A percentile compares a stretch with the other conserved stretches of the same genome.
Evolutionary conservation across 2,888 invertebrate genomes (phyloP).

Genomic region (Epinotia brunnichana): DNA sequence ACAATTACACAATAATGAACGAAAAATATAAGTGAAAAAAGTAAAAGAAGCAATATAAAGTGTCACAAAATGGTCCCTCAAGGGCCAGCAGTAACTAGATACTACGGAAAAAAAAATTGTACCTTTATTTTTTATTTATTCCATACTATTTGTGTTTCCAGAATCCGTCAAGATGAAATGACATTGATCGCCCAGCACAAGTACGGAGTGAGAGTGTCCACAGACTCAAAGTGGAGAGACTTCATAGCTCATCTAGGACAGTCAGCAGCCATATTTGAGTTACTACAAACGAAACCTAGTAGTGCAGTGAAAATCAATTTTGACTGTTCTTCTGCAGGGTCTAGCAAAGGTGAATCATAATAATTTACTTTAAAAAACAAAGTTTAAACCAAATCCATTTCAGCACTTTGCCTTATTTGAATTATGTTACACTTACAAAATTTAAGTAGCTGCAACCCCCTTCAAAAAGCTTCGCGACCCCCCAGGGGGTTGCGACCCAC

Average conservation of each 20-base stretch:
- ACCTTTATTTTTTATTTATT: conserved; percentile 44
- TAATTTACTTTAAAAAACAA: too few species aligned
- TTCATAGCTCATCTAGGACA: conserved; percentile 85
- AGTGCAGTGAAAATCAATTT: conserved; percentile 83
- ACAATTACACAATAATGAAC: too few species aligned
- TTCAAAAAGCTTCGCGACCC: too few species aligned
- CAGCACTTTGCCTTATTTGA: too few species aligned
- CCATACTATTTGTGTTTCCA: conserved; percentile 57
- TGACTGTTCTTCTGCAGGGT: conserved; percentile 70
- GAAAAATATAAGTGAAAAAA: too few species aligned
- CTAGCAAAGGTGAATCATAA: conserved; percentile 79
- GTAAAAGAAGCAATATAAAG: too few species aligned
- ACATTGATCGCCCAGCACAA: conserved; percentile 87
- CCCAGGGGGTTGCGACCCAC: too few species aligned
- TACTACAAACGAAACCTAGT: conserved; percentile 86
- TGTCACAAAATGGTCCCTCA: too few species aligned
- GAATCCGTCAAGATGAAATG: conserved; percentile 85
- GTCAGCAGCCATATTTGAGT: conserved; percentile 87
- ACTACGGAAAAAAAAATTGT: not conserved
- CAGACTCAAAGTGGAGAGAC: conserved; percentile 78
- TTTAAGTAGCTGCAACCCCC: too few species aligned
- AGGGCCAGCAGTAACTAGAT: not conserved
- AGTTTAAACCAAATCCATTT: too few species aligned
- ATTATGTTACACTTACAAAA: too few species aligned
- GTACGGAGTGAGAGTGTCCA: conserved; percentile 82